Conservation (phyloP, 92 coral and sea anemone genomes). For the Epizoanthus ramosus region DNA sequence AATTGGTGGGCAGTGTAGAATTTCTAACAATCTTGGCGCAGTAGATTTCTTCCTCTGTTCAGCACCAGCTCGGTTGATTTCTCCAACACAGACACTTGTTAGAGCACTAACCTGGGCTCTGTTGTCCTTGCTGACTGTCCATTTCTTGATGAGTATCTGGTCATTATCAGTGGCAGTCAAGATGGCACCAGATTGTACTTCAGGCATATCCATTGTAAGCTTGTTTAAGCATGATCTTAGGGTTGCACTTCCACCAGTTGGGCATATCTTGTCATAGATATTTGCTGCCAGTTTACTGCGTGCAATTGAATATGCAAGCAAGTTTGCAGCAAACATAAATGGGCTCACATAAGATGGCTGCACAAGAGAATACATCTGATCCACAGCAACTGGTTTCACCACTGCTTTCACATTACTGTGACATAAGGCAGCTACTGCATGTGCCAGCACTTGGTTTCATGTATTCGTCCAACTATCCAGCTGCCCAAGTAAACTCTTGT, state of each 20-base stretch:
- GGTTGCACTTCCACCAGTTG: slow-evolving; percentile 36
- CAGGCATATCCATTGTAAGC: slow-evolving; percentile 21
- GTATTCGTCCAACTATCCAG: slow-evolving; percentile 37
- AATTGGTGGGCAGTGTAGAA: too few relatives aligned
- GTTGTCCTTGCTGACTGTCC: slow-evolving; percentile 58
- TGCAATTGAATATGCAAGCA: slow-evolving; percentile 46
- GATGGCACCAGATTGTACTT: slow-evolving; percentile 39
- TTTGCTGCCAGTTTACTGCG: slow-evolving; percentile 37
- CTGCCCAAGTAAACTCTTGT: not conserved
- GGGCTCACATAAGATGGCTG: not conserved
- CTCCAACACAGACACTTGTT: slow-evolving; percentile 41
- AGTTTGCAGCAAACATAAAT: slow-evolving; percentile 23
- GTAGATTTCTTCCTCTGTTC: slow-evolving; percentile 16
- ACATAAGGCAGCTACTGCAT: slow-evolving; percentile 32
- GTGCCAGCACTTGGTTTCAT: slow-evolving; percentile 27
- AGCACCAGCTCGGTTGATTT: slow-evolving; percentile 25
- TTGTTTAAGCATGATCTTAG: slow-evolving; percentile 25
- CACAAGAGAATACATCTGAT: slow-evolving; percentile 48
- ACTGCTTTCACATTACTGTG: slow-evolving; percentile 22
- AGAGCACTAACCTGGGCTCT: slow-evolving; percentile 41
- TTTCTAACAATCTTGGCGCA: slow-evolving; percentile 51
- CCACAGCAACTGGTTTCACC: slow-evolving; percentile 37
- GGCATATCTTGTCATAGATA: slow-evolving; percentile 37
- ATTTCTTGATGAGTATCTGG: slow-evolving; percentile 53
- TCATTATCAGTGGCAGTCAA: slow-evolving; percentile 49